Percentiles rank a stretch among this genome's conserved stretches.
These are phyloP conservation scores for Perca flavescens DNA, from an alignment of 2,113 vertebrate species.

Conservation along the genomic window DNA sequence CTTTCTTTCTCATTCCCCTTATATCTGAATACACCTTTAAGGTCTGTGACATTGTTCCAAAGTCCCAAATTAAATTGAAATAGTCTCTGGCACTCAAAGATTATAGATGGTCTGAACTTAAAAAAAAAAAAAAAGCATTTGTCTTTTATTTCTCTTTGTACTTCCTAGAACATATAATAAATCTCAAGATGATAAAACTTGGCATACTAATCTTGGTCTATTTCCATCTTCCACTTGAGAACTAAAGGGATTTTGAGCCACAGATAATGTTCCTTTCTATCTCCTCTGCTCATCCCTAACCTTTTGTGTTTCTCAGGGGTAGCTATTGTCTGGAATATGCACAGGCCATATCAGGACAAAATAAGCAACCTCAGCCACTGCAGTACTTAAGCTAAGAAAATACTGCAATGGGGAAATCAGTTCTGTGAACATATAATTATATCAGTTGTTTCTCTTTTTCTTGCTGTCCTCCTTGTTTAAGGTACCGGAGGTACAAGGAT, in stretches of 20 bases:
- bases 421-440: conserved; percentile 13
- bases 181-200: conserved; percentile 68
- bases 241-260: conserved; percentile 70
- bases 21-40: conserved; percentile 43
- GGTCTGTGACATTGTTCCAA: conserved; percentile 58
- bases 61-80: conserved; percentile 69
- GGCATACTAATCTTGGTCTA: conserved; percentile 64
- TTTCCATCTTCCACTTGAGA: conserved; percentile 71
- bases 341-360: conserved; percentile 57
- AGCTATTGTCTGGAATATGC: conserved; percentile 66
- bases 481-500: not conserved
- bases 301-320: conserved; percentile 69
- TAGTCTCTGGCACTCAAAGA: conserved; percentile 46
- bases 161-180: conserved; percentile 70
- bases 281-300: conserved; percentile 64
- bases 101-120: conserved; percentile 62
- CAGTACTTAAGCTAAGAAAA: conserved; percentile 21
- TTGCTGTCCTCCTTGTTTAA: not conserved
- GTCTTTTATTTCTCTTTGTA: conserved; percentile 72
- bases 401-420: conserved; percentile 19
- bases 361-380: conserved; percentile 10
- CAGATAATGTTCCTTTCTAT: conserved; percentile 71
- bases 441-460: not conserved
- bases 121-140: conserved; percentile 49
- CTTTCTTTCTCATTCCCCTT: conserved; percentile 1